phyloP scores from a whole-genome alignment of 2,113 vertebrate genomes.

The Rostratula benghalensis region DNA sequence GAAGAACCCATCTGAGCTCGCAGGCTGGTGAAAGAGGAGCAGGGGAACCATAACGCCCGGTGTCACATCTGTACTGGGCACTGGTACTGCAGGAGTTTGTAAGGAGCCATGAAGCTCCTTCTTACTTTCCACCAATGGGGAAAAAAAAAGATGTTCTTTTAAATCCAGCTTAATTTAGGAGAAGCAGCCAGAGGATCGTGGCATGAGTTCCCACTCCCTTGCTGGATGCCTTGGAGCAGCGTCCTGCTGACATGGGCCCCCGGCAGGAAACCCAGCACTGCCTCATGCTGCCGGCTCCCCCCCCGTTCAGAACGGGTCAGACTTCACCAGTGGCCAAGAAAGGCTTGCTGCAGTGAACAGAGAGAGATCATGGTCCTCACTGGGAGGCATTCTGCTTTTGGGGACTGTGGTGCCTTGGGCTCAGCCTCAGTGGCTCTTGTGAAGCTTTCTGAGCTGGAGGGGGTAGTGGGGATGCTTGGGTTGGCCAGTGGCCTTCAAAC shows the following conservation, averaged over 20 bases:
- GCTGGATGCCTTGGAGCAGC: not conserved
- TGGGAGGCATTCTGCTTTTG: not conserved
- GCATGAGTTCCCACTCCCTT: fast-evolving
- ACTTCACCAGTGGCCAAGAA: not conserved
- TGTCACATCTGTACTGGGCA: not conserved
- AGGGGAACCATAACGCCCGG: not conserved
- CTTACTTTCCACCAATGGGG: not conserved
- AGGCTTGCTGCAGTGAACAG: fast-evolving
- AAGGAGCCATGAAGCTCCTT: not conserved
- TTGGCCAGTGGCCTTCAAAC: not conserved
- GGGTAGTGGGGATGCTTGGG: not conserved
- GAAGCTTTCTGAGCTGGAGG: not conserved
- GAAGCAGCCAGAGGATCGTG: not conserved
- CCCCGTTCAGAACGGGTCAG: fast-evolving
- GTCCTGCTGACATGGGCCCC: not conserved
- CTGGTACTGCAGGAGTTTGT: not conserved
- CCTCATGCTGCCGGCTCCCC: not conserved
- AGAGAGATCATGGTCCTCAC: fast-evolving
- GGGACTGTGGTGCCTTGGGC: not conserved
- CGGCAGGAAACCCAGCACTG: not conserved
- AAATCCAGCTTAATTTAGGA: not conserved
- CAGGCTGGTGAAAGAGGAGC: not conserved
- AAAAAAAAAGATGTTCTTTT: not conserved
- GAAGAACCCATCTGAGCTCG: not conserved
- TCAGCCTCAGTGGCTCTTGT: not conserved